Base-by-base conservation (phyloP, 2,797 vertebrate genomes). In the Catostomus latipinnis region DNA sequence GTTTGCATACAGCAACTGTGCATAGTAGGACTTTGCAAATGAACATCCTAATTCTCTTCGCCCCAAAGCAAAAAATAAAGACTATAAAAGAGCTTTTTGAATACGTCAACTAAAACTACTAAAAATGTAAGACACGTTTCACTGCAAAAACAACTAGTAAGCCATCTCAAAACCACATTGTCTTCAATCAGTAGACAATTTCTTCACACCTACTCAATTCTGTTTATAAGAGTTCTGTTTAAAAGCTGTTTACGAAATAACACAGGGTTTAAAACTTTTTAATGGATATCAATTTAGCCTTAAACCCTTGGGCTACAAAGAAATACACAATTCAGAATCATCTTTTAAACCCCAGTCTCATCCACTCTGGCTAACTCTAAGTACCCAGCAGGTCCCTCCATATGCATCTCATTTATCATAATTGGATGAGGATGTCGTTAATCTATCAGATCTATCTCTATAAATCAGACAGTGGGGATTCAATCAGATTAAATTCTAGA, bases 401-500 rank as follows among this genome's bases (percentile, higher is more conserved):
- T 71, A 58, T 72, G 46, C 13, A 56, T 48, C n/a, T 49, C 12
- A 49, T 49, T 54, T 14, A 71, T 58, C 50, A 65, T 57, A 72
- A 79, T 58, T 72, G 69, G 69, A 79, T 65, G 18, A 72, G 8
- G 8, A 12, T 56, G 5, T 5, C 2, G 6, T 1, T 63, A 54
- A 72, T 73, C 60, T 58, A 66, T 12, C 62, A 34, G 57, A 79
- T 72, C 18, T 1, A 57, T 65, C 60, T 71, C 58, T n/a, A 14
- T 65, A 71, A 78, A 71, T 34, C 68, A 11, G 1, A 14, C 16
- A 12, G 9, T 34, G 34, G 34, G 34, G 34, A 34, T 34, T 34
- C 4, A 50, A 73, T 57, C 16, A 65, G 69, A 65, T 57, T 72
- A 79, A 79, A 72, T 12, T 62, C 22, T 54, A 43, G 50, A 14